Evolutionary conservation across 2,113 vertebrate genomes (phyloP), one percentile per base, ranked within the genome.

Genomic region (Coturnix japonica): DNA sequence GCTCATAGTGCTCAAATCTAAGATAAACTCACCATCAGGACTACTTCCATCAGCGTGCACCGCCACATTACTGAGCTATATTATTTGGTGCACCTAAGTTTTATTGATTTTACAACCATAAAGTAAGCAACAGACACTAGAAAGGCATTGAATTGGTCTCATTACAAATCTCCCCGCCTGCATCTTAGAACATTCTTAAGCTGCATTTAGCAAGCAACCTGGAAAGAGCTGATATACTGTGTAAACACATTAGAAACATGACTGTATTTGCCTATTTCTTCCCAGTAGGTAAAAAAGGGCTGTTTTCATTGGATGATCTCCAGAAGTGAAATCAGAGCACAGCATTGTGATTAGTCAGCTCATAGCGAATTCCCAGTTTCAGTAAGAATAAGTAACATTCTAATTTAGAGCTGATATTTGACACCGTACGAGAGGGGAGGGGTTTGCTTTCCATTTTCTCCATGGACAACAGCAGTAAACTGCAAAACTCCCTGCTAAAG

Each of bases 301-400:
- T 91, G 81, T 95, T 95, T 96, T 90, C 83, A 94, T 70, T 95
- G 95, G 95, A 72, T 49, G 74, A 86, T 81, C 89, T 95, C 95
- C 91, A 96, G 92, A 56, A 96, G 87, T 85, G 41, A 89, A 93
- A 96, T 91, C 96, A 96, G 92, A 96, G 91, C 94, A 80, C 26
- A 9, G 81, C 81, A 89, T 91, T 95, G 89, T 93, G 92, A 95
- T 95, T 94, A 95, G 92, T 96, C 95, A 96, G 89, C 92, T 94
- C 89, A 13, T 67, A 79, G 26, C 5, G 74, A 96, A 89, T 96
- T 87, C 92, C 93, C 92, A 95, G 81, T 92, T 96, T 96, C 89
- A 94, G 92, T 87, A 64, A 70, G 92, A 95, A 89, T 87, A 95
- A 95, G 92, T 80, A 96, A 94, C 89, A 89, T 80, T 87, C 87